Evolutionary conservation across 2,113 vertebrate genomes (phyloP), one percentile per base, ranked within the genome.

Genomic region (Cacatua alba): DNA sequence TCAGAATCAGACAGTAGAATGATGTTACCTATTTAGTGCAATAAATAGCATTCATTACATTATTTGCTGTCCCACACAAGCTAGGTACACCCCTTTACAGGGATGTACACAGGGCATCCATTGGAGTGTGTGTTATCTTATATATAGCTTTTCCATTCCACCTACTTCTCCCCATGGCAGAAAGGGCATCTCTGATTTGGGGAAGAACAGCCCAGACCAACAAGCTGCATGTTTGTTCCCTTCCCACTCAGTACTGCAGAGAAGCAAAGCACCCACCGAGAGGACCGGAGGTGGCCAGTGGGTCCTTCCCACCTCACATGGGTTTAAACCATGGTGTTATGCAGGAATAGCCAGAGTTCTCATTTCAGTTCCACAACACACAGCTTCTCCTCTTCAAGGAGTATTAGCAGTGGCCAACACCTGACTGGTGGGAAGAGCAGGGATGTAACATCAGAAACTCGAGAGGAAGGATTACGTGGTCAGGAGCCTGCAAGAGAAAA

Each of bases 291-390:
- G 33, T 20, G 21, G 12, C 6, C 75, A 11, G 1, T 13, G 49
- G 10, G 33, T 74, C 51, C 43, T 75, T 41, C 39, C 49, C 41
- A 39, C 20, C 44, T 57, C 15, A 1, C 41, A 11, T 10, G 20
- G 11, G 11, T 72, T 85, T 37, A 68, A 23, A 68, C 37, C 15
- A 0, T 44, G 18, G 46, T 4, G 1, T n/a, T 31, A 18, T 0
- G n/a, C 18, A n/a, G 52, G 48, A 76, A 18, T 2, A 87, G 14
- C 29, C 74, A 67, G 53, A 52, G 17, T 13, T 75, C 35, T 69
- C 10, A 0, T 19, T 28, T 44, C 48, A 16, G 5, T 55, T 70
- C 49, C 51, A n/a, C 35, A 59, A 31, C 21, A 7, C 15, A 1
- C 0, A 1, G 17, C 20, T 46, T 82, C 75, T 65, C 46, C 43